phyloP scores from a whole-genome alignment of 2,797 vertebrate genomes.

The Eulemur mongoz region DNA sequence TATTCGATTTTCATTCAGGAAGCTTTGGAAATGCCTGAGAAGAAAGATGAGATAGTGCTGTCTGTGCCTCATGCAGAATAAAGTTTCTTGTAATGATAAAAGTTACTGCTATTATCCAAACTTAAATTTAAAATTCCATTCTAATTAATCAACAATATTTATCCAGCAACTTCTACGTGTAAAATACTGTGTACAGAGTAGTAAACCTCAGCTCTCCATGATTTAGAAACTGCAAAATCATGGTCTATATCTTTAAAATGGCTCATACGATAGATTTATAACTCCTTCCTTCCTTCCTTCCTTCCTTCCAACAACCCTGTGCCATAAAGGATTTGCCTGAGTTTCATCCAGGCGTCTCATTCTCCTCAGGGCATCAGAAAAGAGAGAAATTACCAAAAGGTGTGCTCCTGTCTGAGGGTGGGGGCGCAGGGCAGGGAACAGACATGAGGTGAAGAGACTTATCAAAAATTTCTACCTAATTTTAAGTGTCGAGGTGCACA shows the following conservation, averaged over 20 bases:
- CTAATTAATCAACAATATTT: neutral
- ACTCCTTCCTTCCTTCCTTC: too few relatives aligned
- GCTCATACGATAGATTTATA: neutral
- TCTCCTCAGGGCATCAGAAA: neutral
- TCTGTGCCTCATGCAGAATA: neutral
- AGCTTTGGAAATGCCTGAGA: neutral
- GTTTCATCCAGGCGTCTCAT: fast-evolving
- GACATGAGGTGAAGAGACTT: fast-evolving
- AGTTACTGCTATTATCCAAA: neutral
- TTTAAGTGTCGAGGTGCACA: neutral
- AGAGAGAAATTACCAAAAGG: fast-evolving
- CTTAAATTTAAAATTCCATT: neutral
- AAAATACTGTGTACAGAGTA: fast-evolving
- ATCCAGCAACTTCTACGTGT: too few relatives aligned
- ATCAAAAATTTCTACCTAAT: neutral
- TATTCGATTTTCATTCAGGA: neutral
- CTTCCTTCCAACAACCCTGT: neutral
- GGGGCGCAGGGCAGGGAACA: too few relatives aligned
- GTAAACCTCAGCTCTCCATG: neutral
- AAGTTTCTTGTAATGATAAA: neutral
- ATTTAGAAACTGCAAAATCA: neutral
- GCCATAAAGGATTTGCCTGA: fast-evolving
- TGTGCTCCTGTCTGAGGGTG: fast-evolving
- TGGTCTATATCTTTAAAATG: fast-evolving
- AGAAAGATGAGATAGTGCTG: neutral